Evolutionary conservation across 2,888 invertebrate species (phyloP), one percentile per base, ranked within the genome.

Genomic region (Dolichomitus sp.): DNA sequence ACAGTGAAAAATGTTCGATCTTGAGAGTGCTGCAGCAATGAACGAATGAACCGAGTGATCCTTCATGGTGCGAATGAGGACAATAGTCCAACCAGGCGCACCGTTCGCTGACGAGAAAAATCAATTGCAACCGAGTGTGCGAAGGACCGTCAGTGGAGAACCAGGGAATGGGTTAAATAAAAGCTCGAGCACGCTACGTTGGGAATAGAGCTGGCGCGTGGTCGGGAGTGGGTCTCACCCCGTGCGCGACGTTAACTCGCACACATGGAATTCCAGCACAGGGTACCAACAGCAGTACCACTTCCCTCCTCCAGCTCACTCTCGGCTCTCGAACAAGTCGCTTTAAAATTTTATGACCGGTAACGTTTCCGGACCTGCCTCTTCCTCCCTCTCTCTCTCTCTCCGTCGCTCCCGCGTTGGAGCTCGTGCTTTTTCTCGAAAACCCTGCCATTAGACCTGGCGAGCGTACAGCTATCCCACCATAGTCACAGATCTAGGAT

Each of bases 271-370:
- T 77, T 77, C 17, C 63, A 54, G 37, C 45, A 12, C 33, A 37
- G 68, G 52, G 12, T 87, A 82, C 45, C 48, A 52, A 72, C 72
- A 65, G 65, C 77, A 73, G 72, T 40, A 30, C 63, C 63, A 40
- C 66, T 69, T 57, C 48, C 40, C 73, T 74, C 30, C 37, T 30
- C 48, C 42, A 42, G 40, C 54, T 54, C 73, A 73, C 73, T 65
- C 52, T 57, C 65, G 57, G 19, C 59, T 74, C 78, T 61, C 48
- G 87, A 88, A 89, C 88, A 91, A 92, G 92, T 91, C 89, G 89
- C 87, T 91, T 89, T 87, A 87, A 91, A 91, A 91, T 91, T 92
- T 92, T 90, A 92, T 87, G 91, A 91, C 84, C 90, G 84, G 86
- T 87, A 88, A 89, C 90, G 87, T 89, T 90, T 88, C 89, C 85